Percentiles rank a stretch among this genome's conserved stretches.
Conservation (phyloP, 2,797 vertebrate species). For the Galagoides demidoff region DNA sequence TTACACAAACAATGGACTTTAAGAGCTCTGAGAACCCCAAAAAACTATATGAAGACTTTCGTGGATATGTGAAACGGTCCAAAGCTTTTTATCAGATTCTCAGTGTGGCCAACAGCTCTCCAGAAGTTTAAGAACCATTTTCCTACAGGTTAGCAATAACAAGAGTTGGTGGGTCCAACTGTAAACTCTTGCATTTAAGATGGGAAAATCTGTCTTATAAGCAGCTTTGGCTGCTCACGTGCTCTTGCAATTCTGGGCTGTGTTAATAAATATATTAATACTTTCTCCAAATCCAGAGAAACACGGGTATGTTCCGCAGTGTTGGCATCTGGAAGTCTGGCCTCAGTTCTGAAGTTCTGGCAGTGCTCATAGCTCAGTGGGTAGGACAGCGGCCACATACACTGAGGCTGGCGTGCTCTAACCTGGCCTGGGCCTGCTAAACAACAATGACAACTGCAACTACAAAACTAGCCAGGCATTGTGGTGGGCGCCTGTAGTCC, state of each 20-base stretch:
- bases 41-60: not conserved
- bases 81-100: constrained; percentile 5
- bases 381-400: too few relatives aligned
- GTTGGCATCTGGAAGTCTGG: not conserved
- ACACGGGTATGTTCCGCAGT: fast-evolving
- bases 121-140: not conserved
- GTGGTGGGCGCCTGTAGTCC: too few relatives aligned
- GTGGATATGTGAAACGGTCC: not conserved
- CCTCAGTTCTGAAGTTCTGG: not conserved
- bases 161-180: not conserved
- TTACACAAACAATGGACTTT: not conserved
- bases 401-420: too few relatives aligned
- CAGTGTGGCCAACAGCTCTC: not conserved
- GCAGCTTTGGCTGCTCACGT: not conserved
- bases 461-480: too few relatives aligned
- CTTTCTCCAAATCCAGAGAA: not conserved
- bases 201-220: not conserved
- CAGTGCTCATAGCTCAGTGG: too few relatives aligned
- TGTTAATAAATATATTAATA: not conserved
- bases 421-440: too few relatives aligned
- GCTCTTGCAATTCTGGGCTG: not conserved
- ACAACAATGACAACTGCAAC: too few relatives aligned
- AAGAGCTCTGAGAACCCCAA: not conserved
- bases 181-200: not conserved
- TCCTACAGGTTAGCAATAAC: not conserved